Percentiles rank a stretch among this genome's conserved stretches.
These are phyloP conservation scores for Calcarius ornatus DNA, from an alignment of 2,113 vertebrate species.

Conservation along the genomic window DNA sequence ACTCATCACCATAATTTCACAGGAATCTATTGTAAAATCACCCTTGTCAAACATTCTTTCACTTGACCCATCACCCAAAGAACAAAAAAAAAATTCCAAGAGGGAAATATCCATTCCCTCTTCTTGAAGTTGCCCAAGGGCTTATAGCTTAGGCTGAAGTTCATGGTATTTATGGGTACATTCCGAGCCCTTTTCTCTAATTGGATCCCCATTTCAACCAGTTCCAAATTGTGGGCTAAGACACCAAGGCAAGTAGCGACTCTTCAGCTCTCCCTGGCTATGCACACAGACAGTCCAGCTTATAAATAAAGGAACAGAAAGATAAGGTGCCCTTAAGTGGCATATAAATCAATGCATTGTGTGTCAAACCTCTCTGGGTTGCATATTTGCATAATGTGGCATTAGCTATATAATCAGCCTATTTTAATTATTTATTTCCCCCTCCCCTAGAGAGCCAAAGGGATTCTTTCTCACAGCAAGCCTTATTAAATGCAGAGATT, in stretches of 20 bases:
- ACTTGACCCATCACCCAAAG: constrained; percentile 13
- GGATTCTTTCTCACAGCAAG: not conserved
- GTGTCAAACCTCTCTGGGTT: not conserved
- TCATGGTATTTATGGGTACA: not conserved
- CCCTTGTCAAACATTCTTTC: constrained; percentile 13
- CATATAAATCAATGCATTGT: not conserved
- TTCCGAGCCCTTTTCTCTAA: not conserved
- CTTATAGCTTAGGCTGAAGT: not conserved
- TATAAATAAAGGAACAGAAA: not conserved
- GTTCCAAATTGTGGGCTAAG: not conserved
- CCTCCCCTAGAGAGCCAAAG: not conserved
- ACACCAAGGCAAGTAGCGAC: not conserved
- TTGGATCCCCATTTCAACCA: not conserved
- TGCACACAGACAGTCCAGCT: not conserved
- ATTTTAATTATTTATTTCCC: constrained; percentile 6
- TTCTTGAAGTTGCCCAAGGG: not conserved
- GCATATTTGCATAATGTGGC: constrained; percentile 27
- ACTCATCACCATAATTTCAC: not conserved
- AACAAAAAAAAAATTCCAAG: not conserved
- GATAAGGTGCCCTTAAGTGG: not conserved
- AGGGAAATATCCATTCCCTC: not conserved
- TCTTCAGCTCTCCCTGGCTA: not conserved
- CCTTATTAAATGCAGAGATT: not conserved
- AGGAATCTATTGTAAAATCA: not conserved
- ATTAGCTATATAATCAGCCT: constrained; percentile 4